Base-by-base conservation (phyloP, 2,113 vertebrate species). In the Psittacus erithacus region DNA sequence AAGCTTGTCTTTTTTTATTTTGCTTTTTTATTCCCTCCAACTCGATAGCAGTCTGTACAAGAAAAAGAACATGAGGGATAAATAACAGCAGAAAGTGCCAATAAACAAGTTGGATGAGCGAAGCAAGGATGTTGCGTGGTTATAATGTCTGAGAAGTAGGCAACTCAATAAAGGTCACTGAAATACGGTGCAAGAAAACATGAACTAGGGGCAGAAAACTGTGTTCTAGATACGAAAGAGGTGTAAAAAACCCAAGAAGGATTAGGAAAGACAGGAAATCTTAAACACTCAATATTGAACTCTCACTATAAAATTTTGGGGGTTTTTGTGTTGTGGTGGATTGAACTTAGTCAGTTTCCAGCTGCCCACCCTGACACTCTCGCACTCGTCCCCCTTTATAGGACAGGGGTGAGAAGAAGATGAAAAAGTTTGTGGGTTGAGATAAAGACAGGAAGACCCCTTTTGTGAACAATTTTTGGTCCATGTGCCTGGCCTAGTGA, bases 301-400 rank as follows among this genome's bases (percentile, higher is more conserved):
- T 71, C 17, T 38, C 15, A 17, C 33, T 39, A 4, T 44, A n/a
- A 74, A 49, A 67, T 25, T 35, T 17, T 4, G 20, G 4, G 5
- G 0, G 1, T 7, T 49, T 86, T 55, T 62, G 23, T 1, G 0
- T 18, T 57, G 38, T 62, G 33, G 10, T 53, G 33, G 27, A 10
- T 69, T 65, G 43, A 77, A 4, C 7, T 84, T 80, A n/a, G 7
- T 20, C 29, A 67, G 31, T 27, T 43, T 27, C 29, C 49, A 76
- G 33, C 17, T 86, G 19, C 7, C 29, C 22, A 46, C 35, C 10
- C 53, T 52, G 23, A 5, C 6, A 2, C 16, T 63, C 11, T 69
- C 3, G 1, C 6, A 19, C 9, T 27, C 7, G 1, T 8, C 4
- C 7, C 49, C 13, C 39, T 81, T 33, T n/a, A 7, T 2, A 50